Evolutionary conservation across 2,113 vertebrate genomes (phyloP).

Genomic region (Conger conger): DNA sequence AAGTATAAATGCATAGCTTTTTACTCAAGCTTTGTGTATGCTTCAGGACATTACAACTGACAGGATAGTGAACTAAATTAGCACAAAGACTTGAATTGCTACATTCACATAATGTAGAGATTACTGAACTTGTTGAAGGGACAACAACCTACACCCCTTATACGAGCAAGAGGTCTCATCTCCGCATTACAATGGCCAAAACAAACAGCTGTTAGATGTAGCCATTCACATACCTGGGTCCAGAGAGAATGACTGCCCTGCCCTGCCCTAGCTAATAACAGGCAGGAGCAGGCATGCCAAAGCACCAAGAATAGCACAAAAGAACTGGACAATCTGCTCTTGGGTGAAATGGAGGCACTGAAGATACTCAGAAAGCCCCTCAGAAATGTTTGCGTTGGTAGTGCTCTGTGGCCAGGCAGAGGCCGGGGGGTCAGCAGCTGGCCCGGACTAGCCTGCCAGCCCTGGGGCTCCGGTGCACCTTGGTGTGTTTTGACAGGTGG

Average conservation of each 20-base stretch:
- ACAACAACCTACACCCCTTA: background rate
- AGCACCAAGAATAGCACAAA: constrained; percentile 39
- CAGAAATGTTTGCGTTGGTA: background rate
- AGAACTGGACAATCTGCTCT: background rate
- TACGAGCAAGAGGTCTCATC: background rate
- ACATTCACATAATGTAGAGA: background rate
- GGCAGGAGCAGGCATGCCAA: constrained; percentile 25
- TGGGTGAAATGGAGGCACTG: constrained; percentile 25
- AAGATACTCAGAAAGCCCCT: background rate
- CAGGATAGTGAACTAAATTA: background rate
- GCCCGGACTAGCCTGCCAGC: constrained; percentile 61
- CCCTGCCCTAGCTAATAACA: background rate
- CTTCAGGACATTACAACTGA: background rate
- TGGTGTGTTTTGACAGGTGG: constrained; percentile 83
- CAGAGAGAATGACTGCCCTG: background rate
- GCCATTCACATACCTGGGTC: background rate
- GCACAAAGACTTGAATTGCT: background rate
- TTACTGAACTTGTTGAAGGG: background rate
- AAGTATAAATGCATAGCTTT: constrained; percentile 50
- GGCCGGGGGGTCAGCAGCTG: constrained; percentile 56
- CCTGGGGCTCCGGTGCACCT: constrained; percentile 76
- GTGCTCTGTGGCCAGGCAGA: background rate
- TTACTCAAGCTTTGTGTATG: constrained; percentile 41
- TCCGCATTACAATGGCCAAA: background rate
- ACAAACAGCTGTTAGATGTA: background rate